phyloP scores from a whole-genome alignment of 2,113 vertebrate species.

The Gopherus flavomarginatus region DNA sequence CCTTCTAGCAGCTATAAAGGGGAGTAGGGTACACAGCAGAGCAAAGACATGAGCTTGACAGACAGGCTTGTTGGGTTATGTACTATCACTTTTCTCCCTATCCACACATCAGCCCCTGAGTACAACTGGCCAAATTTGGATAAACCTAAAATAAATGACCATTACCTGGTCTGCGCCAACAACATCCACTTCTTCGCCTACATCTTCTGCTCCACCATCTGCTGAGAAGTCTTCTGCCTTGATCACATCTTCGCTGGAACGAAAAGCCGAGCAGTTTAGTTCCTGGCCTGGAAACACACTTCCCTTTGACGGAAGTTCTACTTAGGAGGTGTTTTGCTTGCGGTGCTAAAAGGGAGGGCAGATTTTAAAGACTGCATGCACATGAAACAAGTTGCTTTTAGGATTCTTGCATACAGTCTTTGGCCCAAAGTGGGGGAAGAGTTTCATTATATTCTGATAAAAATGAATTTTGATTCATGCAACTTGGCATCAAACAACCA shows the following conservation, averaged over 20 bases:
- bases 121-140: background rate
- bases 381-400: background rate
- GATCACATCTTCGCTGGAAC: constrained; percentile 47
- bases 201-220: constrained; percentile 3
- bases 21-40: background rate
- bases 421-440: background rate
- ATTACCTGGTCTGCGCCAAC: constrained; percentile 65
- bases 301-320: background rate
- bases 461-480: background rate
- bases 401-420: background rate
- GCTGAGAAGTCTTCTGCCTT: constrained; percentile 29
- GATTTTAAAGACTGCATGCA: background rate
- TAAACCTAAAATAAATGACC: background rate
- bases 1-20: background rate
- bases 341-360: background rate
- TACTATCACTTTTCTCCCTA: background rate
- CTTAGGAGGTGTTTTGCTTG: background rate
- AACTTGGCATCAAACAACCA: background rate
- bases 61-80: background rate
- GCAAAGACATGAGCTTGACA: background rate
- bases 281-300: background rate
- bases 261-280: background rate
- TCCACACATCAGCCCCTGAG: background rate
- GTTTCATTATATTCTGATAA: background rate
- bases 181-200: constrained; percentile 57